A percentile compares a stretch with the other conserved stretches of the same genome.
Conservation (phyloP, 2,113 vertebrate genomes). For the Rafetus swinhoei region DNA sequence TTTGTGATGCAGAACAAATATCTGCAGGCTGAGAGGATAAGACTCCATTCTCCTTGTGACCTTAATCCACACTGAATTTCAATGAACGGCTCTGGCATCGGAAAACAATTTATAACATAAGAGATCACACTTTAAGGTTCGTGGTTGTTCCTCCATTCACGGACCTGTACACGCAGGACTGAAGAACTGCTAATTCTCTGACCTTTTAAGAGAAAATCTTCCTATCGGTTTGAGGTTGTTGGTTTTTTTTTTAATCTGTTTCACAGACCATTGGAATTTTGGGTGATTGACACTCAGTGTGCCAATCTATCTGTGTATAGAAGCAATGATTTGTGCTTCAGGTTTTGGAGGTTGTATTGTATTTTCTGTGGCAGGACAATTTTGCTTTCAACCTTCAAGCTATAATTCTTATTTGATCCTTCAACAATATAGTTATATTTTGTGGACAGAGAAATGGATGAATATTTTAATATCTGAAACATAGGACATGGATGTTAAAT, state of each 20-base stretch:
- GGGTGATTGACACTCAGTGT: neutral
- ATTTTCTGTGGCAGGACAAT: neutral
- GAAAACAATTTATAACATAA: neutral
- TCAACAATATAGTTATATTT: neutral
- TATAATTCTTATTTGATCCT: neutral
- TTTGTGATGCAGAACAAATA: neutral
- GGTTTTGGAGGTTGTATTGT: neutral
- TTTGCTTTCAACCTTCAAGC: neutral
- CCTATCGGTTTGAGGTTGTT: neutral
- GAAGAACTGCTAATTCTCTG: neutral
- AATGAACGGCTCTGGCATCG: neutral
- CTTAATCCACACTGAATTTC: neutral
- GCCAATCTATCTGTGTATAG: neutral
- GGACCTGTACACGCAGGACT: neutral
- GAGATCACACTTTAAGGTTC: neutral
- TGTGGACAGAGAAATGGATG: conserved; percentile 5
- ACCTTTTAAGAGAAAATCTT: conserved; percentile 8
- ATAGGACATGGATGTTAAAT: conserved; percentile 1
- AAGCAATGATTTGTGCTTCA: neutral
- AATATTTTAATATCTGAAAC: neutral
- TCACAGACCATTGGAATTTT: conserved; percentile 1
- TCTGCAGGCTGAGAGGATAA: neutral
- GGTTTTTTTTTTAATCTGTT: neutral
- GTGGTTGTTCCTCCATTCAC: neutral
- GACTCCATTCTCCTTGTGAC: neutral